phyloP scores from a whole-genome alignment of 37 sponge, comb jelly and placozoan species.

The Eunapius fragilis region DNA sequence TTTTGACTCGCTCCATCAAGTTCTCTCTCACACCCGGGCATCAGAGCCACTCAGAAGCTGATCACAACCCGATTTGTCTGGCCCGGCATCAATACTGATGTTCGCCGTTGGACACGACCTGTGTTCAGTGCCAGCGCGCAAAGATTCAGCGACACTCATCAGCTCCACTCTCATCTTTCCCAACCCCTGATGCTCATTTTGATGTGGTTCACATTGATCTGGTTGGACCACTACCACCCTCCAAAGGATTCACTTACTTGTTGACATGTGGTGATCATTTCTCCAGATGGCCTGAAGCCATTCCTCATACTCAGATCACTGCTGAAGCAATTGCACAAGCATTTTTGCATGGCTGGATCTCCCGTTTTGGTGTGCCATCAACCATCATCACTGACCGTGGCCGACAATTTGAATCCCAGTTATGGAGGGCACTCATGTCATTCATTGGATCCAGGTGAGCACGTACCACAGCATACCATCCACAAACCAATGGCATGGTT shows the following conservation, averaged over 20 bases:
- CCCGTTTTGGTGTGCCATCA: conserved; percentile 71
- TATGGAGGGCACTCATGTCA: conserved; percentile 46
- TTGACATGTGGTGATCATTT: conserved; percentile 58
- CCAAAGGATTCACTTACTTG: conserved; percentile 55
- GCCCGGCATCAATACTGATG: conserved; percentile 73
- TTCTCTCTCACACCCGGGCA: conserved; percentile 58
- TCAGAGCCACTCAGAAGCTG: conserved; percentile 58
- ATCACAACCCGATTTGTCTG: conserved; percentile 61
- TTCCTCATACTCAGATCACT: conserved; percentile 47
- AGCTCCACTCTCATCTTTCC: conserved; percentile 39
- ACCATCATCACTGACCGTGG: conserved; percentile 75
- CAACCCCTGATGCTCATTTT: conserved; percentile 52
- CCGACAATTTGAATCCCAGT: conserved; percentile 60
- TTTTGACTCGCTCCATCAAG: conserved; percentile 63
- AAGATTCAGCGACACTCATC: conserved; percentile 53
- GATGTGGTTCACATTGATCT: conserved; percentile 58
- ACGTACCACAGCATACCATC: conserved; percentile 68
- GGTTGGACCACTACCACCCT: conserved; percentile 70
- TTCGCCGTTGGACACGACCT: conserved; percentile 56
- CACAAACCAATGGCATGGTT: conserved; percentile 67
- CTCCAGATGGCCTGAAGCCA: conserved; percentile 62
- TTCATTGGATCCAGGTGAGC: conserved; percentile 40
- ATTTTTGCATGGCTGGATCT: conserved; percentile 65
- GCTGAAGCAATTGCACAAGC: conserved; percentile 65
- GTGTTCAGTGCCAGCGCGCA: conserved; percentile 59